These are phyloP conservation scores for Pteronotus mesoamericanus DNA, from an alignment of 2,797 vertebrate species.

Conservation along the genomic window DNA sequence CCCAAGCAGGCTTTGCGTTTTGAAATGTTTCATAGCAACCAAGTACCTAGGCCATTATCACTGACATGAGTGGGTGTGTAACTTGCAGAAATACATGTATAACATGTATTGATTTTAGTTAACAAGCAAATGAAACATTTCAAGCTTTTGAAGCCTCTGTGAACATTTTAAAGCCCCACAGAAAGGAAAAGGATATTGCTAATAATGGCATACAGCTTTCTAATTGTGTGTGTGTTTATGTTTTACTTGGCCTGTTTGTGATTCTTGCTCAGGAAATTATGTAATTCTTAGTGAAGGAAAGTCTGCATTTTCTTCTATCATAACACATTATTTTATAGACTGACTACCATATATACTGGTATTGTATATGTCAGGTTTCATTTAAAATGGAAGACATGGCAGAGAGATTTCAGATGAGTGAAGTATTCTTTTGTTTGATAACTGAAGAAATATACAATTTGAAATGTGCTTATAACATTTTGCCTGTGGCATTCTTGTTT, in stretches of 20 bases:
- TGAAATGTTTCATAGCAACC: constrained; percentile 32
- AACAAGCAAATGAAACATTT: constrained; percentile 39
- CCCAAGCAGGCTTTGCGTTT: neutral
- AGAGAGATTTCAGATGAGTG: neutral
- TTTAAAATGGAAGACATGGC: neutral
- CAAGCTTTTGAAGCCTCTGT: constrained; percentile 15
- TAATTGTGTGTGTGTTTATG: neutral
- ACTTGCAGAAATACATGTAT: neutral
- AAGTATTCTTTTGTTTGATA: constrained; percentile 19
- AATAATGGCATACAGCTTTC: neutral
- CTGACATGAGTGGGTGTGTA: neutral
- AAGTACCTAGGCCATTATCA: neutral
- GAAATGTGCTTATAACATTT: neutral
- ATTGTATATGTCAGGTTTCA: neutral
- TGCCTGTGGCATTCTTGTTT: neutral
- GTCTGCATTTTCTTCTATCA: neutral
- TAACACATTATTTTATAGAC: neutral
- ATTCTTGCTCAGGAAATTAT: constrained; percentile 16
- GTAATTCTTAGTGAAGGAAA: neutral
- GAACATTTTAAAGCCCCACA: neutral
- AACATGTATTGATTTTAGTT: constrained; percentile 36
- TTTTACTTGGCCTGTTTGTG: neutral
- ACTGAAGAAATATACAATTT: neutral
- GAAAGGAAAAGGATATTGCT: neutral
- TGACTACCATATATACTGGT: neutral